These are phyloP conservation scores for Plumapathes pennacea DNA, from an alignment of 92 coral and sea anemone genomes.

Conservation along the genomic window DNA sequence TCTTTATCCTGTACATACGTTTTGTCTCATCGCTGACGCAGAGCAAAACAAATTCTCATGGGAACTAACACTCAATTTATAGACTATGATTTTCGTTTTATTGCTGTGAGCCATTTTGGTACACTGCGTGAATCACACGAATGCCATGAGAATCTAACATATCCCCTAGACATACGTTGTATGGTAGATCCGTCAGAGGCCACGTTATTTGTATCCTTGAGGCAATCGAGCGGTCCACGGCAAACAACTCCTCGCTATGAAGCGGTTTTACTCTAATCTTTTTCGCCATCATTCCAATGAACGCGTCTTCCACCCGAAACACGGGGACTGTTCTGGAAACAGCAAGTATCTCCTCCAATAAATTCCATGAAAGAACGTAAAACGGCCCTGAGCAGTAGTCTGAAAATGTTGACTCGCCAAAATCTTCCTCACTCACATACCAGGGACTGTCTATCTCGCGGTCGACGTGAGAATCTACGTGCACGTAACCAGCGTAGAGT, in stretches of 20 bases:
- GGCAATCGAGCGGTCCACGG: conserved; percentile 18
- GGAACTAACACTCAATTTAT: too few relatives aligned
- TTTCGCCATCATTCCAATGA: conserved; percentile 26
- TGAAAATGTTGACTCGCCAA: conserved; percentile 16
- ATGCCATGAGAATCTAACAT: conserved; percentile 10
- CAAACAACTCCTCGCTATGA: conserved; percentile 23
- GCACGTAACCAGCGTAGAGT: conserved; percentile 50
- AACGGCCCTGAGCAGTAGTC: conserved; percentile 53
- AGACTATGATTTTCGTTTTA: too few relatives aligned
- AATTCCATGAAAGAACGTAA: conserved; percentile 27
- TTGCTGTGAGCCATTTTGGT: too few relatives aligned
- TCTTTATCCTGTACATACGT: too few relatives aligned
- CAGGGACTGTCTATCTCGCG: conserved; percentile 26
- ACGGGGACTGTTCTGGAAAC: conserved; percentile 2
- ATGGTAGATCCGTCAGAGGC: conserved; percentile 3
- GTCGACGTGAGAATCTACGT: conserved; percentile 23
- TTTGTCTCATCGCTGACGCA: too few relatives aligned
- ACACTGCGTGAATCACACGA: too few relatives aligned
- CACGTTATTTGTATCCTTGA: neutral
- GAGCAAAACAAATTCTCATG: too few relatives aligned
- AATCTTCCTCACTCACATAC: conserved; percentile 33
- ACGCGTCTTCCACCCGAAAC: conserved; percentile 41
- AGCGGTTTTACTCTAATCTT: conserved; percentile 11
- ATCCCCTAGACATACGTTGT: conserved; percentile 25
- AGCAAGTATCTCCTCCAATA: conserved; percentile 14